phyloP scores from a whole-genome alignment of 1,140 invertebrate genomes.

The Stratiolaelaps scimitus region DNA sequence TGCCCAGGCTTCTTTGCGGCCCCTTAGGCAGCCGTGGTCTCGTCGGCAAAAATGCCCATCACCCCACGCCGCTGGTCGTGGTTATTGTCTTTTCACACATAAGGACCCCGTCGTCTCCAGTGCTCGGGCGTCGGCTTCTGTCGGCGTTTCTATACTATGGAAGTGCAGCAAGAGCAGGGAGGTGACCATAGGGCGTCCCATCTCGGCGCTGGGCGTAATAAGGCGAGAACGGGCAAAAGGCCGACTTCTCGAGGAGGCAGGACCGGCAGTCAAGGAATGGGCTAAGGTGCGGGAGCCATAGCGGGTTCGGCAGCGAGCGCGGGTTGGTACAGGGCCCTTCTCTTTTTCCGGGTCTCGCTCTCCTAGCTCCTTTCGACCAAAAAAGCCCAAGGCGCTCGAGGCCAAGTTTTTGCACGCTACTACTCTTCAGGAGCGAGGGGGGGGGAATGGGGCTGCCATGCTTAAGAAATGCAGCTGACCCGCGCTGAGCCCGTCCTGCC shows the following conservation, averaged over 20 bases:
- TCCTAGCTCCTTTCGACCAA: constrained; percentile 5
- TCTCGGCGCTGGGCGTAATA: constrained; percentile 10
- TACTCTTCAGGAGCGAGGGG: too few relatives aligned
- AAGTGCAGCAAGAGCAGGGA: not conserved
- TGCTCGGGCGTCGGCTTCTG: not conserved
- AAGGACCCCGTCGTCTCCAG: constrained; percentile 2
- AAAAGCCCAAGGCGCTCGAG: constrained; percentile 23
- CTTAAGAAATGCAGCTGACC: constrained; percentile 29
- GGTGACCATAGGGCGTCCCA: constrained; percentile 11
- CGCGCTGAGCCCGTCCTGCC: not conserved
- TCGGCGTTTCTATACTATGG: too few relatives aligned
- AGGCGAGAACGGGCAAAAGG: constrained; percentile 28
- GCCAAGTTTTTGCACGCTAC: constrained; percentile 26
- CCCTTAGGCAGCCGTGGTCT: not conserved
- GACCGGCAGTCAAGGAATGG: too few relatives aligned
- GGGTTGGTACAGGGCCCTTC: too few relatives aligned
- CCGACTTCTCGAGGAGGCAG: not conserved
- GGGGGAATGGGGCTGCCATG: constrained; percentile 7
- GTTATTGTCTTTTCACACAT: constrained; percentile 29
- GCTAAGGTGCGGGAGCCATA: too few relatives aligned
- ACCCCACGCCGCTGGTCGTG: constrained; percentile 20
- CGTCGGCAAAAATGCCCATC: constrained; percentile 28
- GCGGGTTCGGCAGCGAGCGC: too few relatives aligned
- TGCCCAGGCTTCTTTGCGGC: too few relatives aligned
- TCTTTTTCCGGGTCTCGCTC: too few relatives aligned